These are phyloP conservation scores for Tupiocoris notatus DNA, from an alignment of 2,888 invertebrate species.

Conservation along the genomic window DNA sequence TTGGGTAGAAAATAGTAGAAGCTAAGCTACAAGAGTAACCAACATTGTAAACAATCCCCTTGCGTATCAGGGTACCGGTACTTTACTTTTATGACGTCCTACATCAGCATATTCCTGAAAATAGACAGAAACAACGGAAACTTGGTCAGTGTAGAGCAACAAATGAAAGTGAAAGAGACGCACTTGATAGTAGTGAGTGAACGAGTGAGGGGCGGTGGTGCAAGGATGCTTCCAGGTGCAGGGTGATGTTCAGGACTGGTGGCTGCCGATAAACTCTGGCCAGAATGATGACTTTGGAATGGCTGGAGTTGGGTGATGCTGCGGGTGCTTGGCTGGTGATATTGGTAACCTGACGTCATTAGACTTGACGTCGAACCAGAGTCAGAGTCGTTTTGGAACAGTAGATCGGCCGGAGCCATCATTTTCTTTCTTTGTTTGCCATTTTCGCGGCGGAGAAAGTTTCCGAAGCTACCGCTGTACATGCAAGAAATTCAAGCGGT, in stretches of 20 bases:
- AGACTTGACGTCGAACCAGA: background rate
- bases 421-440: slow-evolving; percentile 30
- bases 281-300: slow-evolving; percentile 1
- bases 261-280: slow-evolving; percentile 38
- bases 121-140: too few relatives aligned
- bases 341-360: background rate
- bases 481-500: background rate
- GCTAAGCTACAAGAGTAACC: too few relatives aligned
- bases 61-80: too few relatives aligned
- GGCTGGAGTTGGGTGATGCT: background rate
- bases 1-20: too few relatives aligned
- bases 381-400: slow-evolving; percentile 19
- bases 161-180: background rate
- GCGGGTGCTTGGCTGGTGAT: background rate
- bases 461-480: slow-evolving; percentile 16
- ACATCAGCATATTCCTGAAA: too few relatives aligned
- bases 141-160: too few relatives aligned
- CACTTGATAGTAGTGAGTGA: slow-evolving; percentile 44
- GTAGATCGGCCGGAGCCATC: slow-evolving; percentile 37
- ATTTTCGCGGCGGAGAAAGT: slow-evolving; percentile 14
- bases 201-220: slow-evolving; percentile 43
- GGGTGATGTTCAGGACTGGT: slow-evolving; percentile 48
- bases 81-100: too few relatives aligned
- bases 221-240: slow-evolving; percentile 38
- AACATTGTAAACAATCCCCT: too few relatives aligned